A percentile compares a stretch with the other conserved stretches of the same genome.
These are phyloP conservation scores for Tetragnatha versicolor DNA, from an alignment of 1,140 invertebrate species.

Conservation along the genomic window DNA sequence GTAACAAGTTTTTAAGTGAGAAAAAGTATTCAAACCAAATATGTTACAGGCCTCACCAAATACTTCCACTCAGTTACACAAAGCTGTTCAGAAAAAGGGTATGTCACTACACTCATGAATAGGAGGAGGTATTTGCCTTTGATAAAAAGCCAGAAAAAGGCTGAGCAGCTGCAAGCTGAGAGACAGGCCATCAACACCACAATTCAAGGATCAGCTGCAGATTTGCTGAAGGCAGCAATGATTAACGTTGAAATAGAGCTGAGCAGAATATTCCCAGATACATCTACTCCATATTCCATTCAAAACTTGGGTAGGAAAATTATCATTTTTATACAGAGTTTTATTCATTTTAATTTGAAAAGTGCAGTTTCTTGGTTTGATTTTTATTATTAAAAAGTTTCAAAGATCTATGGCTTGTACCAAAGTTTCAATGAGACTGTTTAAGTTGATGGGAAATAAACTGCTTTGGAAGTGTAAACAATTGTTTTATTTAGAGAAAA, in stretches of 20 bases:
- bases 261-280: constrained; percentile 36
- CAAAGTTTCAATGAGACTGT: no score
- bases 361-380: not conserved
- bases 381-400: no score
- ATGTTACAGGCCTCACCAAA: constrained; percentile 65
- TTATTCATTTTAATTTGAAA: not conserved
- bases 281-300: not conserved
- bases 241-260: constrained; percentile 73
- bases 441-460: no score
- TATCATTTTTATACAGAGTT: not conserved
- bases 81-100: constrained; percentile 76
- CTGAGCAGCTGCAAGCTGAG: constrained; percentile 81
- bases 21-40: not conserved
- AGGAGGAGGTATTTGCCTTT: constrained; percentile 80
- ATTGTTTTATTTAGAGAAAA: no score
- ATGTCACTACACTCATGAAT: constrained; percentile 82
- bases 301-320: not conserved
- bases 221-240: constrained; percentile 92
- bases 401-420: no score
- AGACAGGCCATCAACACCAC: constrained; percentile 94
- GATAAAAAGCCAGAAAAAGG: constrained; percentile 73
- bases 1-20: not conserved
- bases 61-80: constrained; percentile 76
- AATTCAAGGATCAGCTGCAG: constrained; percentile 95
- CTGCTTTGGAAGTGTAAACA: no score